Conservation (phyloP, 1,140 invertebrate genomes). For the Tetraneura akinire region DNA sequence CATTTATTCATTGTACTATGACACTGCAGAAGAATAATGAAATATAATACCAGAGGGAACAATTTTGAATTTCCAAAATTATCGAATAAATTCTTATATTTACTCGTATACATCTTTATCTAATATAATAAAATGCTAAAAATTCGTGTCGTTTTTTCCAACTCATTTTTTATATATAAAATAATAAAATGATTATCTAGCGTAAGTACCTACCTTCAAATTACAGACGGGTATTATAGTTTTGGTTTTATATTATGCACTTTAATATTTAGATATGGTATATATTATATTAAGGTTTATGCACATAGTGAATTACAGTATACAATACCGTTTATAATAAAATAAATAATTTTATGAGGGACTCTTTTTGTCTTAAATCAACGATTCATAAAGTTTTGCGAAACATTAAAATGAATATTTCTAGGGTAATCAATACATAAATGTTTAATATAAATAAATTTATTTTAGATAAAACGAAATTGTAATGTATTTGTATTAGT, state of each 20-base stretch:
- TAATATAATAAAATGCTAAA: too few relatives aligned
- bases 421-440: not conserved
- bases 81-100: too few relatives aligned
- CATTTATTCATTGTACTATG: not conserved
- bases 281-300: too few relatives aligned
- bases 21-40: slow-evolving; percentile 20
- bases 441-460: too few relatives aligned
- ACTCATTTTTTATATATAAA: not conserved
- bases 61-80: slow-evolving; percentile 16
- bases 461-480: too few relatives aligned
- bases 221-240: not conserved
- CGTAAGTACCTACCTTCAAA: not conserved
- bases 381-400: not conserved
- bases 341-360: not conserved
- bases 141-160: too few relatives aligned
- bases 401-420: not conserved
- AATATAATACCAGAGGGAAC: slow-evolving; percentile 9
- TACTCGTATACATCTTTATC: too few relatives aligned
- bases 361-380: not conserved
- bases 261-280: not conserved
- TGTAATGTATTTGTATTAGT: too few relatives aligned
- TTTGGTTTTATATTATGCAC: not conserved
- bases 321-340: not conserved
- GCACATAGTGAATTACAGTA: not conserved
- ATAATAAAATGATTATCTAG: not conserved